Evolutionary conservation across 2,797 vertebrate species (phyloP).

Genomic region (Cossypha dichroa): DNA sequence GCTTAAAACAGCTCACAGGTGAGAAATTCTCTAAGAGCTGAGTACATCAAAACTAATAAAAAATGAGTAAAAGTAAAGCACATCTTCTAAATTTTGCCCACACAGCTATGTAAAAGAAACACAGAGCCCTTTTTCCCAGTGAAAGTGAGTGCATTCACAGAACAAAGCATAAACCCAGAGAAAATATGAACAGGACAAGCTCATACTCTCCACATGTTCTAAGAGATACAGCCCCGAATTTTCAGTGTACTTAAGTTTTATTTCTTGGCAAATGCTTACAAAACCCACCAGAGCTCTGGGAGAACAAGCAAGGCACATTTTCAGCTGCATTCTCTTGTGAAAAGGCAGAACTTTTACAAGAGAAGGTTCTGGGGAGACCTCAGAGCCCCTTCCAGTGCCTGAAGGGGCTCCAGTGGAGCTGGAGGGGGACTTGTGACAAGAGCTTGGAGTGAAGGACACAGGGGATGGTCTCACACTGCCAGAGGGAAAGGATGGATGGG

Average conservation of each 20-base stretch:
- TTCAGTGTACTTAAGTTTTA: background rate
- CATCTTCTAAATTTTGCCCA: background rate
- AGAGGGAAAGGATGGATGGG: fast-evolving
- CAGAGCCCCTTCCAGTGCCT: background rate
- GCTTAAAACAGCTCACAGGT: background rate
- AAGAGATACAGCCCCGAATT: background rate
- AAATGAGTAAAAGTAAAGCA: background rate
- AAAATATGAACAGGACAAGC: background rate
- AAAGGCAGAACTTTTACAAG: background rate
- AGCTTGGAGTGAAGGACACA: background rate
- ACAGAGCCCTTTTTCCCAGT: background rate
- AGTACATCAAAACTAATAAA: background rate
- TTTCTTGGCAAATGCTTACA: background rate
- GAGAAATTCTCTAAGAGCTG: background rate
- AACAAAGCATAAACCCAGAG: background rate
- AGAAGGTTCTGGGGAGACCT: background rate
- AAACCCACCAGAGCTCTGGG: background rate
- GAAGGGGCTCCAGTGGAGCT: fast-evolving
- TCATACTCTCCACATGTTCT: background rate
- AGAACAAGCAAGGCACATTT: background rate
- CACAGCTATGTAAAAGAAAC: background rate
- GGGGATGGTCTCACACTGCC: background rate
- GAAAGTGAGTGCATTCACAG: background rate
- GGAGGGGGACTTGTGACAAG: background rate
- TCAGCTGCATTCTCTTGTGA: background rate